Base-by-base conservation (phyloP, 2,888 invertebrate species). In the Dynastes hyllus region DNA sequence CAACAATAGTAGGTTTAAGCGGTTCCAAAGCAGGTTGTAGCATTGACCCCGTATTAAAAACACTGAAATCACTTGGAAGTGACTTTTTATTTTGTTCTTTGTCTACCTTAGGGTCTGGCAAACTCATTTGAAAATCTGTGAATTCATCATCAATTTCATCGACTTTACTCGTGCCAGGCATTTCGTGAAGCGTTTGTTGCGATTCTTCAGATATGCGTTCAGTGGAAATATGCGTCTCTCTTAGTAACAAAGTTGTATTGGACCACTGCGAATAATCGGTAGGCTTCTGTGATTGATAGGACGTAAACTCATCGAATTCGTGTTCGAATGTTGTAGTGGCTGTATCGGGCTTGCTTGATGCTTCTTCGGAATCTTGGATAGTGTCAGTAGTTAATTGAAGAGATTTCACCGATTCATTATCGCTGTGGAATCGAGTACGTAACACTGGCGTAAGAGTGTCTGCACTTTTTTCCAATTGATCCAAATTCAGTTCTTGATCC, bases 241-340 rank as follows among this genome's bases (percentile, higher is more conserved):
- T 81, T 78, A 89, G 82, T 9, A 87, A 86, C 75, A 87, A 82
- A 77, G 81, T 76, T 16, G 80, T 81, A 37, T 70, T 78, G 2
- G 80, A 67, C 83, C 82, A 83, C 40, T 55, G 76, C 27, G 75
- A 53, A 77, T 73, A 71, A 40, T 77, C 73, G 13, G 37, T 32
- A 32, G 32, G 29, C 69, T 78, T 58, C 13, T 71, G 70, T 53
- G 86, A 88, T 84, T 90, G 90, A 84, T 91, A 90, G 71, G 90
- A 90, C 75, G 89, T 88, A 82, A 91, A 91, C 79, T 91, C 90
- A 82, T 90, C 90, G 79, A 85, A 84, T 78, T 90, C 89, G 37
- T 83, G 82, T 6, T 79, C 78, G 0, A 27, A 69, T 13, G 69
- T 78, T 22, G 65, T 37, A 71, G 77, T 70, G 11, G 70, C 76